phyloP scores from a whole-genome alignment of 2,113 vertebrate genomes.

The Pionites leucogaster region DNA sequence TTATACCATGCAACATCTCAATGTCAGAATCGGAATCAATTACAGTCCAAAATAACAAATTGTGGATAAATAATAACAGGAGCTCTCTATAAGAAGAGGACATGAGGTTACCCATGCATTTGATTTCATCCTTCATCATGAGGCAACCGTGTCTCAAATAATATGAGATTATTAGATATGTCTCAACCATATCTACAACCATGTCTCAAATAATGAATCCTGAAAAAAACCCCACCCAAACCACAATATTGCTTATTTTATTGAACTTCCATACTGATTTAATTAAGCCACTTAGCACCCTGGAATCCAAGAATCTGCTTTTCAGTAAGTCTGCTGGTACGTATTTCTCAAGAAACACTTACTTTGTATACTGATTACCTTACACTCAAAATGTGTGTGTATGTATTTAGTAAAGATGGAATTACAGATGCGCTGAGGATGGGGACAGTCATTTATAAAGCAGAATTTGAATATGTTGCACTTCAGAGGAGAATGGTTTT shows the following conservation, averaged over 20 bases:
- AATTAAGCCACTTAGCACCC: background rate
- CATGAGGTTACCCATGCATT: background rate
- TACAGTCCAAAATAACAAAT: background rate
- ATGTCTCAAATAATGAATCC: conserved; percentile 48
- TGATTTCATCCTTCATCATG: too few species aligned
- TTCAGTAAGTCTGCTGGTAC: background rate
- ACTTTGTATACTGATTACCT: background rate
- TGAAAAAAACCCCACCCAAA: conserved; percentile 3
- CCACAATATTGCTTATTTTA: background rate
- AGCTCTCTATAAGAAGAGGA: background rate
- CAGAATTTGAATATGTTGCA: background rate
- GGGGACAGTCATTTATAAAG: background rate
- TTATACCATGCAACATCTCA: background rate
- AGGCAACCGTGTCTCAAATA: background rate
- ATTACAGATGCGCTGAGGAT: background rate
- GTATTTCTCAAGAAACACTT: background rate
- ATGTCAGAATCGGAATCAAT: background rate
- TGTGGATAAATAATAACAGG: background rate
- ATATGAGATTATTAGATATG: too few species aligned
- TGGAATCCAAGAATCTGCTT: background rate
- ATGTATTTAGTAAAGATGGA: background rate
- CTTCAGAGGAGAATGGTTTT: background rate
- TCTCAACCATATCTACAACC: too few species aligned
- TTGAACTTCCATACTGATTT: background rate
- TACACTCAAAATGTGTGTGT: background rate